phyloP scores from a whole-genome alignment of 64 coral and sea anemone species.

The Montipora capricornis region DNA sequence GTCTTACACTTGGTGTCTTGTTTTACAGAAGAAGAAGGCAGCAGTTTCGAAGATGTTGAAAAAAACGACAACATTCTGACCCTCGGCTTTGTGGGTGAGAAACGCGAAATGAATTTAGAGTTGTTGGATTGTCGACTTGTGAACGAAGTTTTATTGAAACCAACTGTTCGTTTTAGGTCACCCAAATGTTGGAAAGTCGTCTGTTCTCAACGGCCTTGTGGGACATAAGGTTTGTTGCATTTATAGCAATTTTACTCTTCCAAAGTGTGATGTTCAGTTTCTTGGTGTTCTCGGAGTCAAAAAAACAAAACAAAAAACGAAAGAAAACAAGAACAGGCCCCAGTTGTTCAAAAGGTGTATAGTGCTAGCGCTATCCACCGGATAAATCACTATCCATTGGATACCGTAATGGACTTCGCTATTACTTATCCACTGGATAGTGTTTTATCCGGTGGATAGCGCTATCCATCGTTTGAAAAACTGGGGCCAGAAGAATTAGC shows the following conservation, averaged over 20 bases:
- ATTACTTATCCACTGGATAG: too few species aligned
- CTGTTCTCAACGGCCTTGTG: conserved; percentile 90
- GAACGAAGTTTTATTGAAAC: not conserved
- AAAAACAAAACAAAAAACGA: too few species aligned
- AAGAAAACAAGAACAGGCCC: too few species aligned
- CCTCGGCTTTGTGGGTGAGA: conserved; percentile 84
- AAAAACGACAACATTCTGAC: conserved; percentile 82
- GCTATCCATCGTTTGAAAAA: too few species aligned
- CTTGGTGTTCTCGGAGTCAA: too few species aligned
- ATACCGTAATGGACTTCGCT: too few species aligned
- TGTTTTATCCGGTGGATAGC: too few species aligned
- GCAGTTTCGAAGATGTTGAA: conserved; percentile 83
- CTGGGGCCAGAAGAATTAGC: too few species aligned
- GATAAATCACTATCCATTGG: too few species aligned
- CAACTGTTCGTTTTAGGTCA: conserved; percentile 61
- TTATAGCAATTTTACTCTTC: not conserved
- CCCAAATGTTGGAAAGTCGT: conserved; percentile 99
- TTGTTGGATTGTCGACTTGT: not conserved
- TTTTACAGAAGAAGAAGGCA: conserved; percentile 70
- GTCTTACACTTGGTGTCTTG: not conserved
- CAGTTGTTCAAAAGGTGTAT: too few species aligned
- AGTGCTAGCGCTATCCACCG: too few species aligned
- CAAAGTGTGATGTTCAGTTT: too few species aligned
- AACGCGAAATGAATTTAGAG: not conserved
- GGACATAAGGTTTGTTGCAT: conserved; percentile 82